phyloP scores from a whole-genome alignment of 2,113 vertebrate genomes.

The Indri indri region DNA sequence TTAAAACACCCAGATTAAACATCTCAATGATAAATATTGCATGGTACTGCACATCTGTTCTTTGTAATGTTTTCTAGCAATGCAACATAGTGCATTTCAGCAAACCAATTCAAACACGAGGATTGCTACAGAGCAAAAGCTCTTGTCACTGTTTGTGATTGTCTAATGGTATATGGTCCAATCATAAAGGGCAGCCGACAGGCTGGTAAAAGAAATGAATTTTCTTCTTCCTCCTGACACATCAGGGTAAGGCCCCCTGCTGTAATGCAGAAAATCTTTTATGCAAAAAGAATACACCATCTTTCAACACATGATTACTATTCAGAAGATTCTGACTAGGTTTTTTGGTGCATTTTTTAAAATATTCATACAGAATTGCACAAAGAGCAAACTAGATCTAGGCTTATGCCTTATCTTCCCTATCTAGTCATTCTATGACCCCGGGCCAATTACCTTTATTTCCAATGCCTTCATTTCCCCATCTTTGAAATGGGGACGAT shows the following conservation, averaged over 20 bases:
- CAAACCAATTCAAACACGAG: conserved; percentile 81
- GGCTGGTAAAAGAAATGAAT: conserved; percentile 84
- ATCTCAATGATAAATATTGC: conserved; percentile 68
- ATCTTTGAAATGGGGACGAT: conserved; percentile 67
- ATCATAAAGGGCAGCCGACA: conserved; percentile 87
- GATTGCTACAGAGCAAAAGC: conserved; percentile 82
- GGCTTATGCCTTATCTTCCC: not conserved
- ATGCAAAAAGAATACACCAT: conserved; percentile 86
- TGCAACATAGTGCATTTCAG: conserved; percentile 75
- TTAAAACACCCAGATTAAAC: conserved; percentile 68
- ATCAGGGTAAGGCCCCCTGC: conserved; percentile 84
- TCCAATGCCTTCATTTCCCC: conserved; percentile 25
- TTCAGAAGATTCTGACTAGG: conserved; percentile 79
- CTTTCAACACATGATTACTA: conserved; percentile 83
- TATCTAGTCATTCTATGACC: not conserved
- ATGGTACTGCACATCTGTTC: conserved; percentile 46
- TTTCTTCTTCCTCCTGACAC: conserved; percentile 85
- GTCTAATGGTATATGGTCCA: conserved; percentile 83
- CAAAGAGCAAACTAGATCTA: conserved; percentile 67
- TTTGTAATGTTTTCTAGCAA: conserved; percentile 68
- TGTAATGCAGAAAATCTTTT: conserved; percentile 87
- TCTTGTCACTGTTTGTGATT: conserved; percentile 83
- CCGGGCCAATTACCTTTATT: not conserved
- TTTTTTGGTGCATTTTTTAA: conserved; percentile 62
- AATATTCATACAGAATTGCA: conserved; percentile 73